Conservation (phyloP, 2,888 invertebrate species). For the Platypus cylindrus region DNA sequence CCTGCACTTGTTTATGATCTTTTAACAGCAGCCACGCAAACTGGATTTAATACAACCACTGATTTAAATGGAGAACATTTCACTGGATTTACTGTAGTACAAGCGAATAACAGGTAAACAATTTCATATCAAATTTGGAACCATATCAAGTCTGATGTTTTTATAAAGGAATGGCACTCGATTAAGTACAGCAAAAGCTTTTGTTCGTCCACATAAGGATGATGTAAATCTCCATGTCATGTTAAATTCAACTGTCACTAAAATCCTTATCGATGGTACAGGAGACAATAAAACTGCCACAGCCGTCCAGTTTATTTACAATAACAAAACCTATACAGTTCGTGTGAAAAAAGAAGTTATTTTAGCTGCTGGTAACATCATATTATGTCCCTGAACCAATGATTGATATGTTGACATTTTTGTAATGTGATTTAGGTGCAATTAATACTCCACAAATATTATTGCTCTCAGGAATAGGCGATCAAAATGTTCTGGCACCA, state of each 20-base stretch:
- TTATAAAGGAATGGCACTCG: constrained; percentile 17
- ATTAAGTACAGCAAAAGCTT: constrained; percentile 45
- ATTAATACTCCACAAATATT: constrained; percentile 55
- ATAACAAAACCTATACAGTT: constrained; percentile 36
- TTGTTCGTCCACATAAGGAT: constrained; percentile 42
- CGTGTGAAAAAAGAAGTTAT: constrained; percentile 45
- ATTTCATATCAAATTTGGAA: background rate
- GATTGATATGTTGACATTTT: no score
- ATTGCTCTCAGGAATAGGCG: constrained; percentile 51
- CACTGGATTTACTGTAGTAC: constrained; percentile 47
- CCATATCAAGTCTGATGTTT: constrained; percentile 1
- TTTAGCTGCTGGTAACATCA: constrained; percentile 39
- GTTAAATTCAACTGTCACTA: constrained; percentile 46
- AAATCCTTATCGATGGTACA: constrained; percentile 34
- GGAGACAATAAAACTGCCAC: constrained; percentile 35
- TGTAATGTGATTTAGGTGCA: constrained; percentile 26
- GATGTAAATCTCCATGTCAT: constrained; percentile 46
- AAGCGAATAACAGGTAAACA: constrained; percentile 46
- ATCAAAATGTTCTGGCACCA: constrained; percentile 42
- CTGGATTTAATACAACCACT: constrained; percentile 42
- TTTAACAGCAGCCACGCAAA: constrained; percentile 46
- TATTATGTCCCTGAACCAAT: no score
- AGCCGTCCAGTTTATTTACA: constrained; percentile 46
- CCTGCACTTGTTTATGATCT: constrained; percentile 44
- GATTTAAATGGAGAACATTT: constrained; percentile 50